Evolutionary conservation across 2,113 vertebrate genomes (phyloP).

Genomic region (Colistium nudipinnis): DNA sequence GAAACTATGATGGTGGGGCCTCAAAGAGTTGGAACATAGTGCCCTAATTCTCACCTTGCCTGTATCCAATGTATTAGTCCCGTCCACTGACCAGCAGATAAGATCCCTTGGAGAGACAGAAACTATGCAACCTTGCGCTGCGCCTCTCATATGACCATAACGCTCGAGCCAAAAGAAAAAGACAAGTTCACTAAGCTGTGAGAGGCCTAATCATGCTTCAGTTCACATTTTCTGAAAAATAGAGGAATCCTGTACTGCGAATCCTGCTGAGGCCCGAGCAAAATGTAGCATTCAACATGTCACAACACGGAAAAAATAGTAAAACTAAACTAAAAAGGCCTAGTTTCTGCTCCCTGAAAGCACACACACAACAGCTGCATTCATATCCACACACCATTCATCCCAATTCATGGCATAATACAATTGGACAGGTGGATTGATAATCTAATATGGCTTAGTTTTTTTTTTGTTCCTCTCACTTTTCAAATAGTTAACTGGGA

Average conservation of each 20-base stretch:
- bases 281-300: slow-evolving; percentile 54
- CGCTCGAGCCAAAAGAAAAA: slow-evolving; percentile 42
- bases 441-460: slow-evolving; percentile 73
- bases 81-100: slow-evolving; percentile 45
- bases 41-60: slow-evolving; percentile 33
- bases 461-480: slow-evolving; percentile 68
- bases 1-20: slow-evolving; percentile 56
- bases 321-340: slow-evolving; percentile 42
- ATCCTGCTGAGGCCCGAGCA: slow-evolving; percentile 25
- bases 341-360: slow-evolving; percentile 35
- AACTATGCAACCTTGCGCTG: slow-evolving; percentile 28
- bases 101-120: slow-evolving; percentile 43
- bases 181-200: slow-evolving; percentile 16
- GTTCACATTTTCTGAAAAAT: slow-evolving; percentile 18
- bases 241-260: slow-evolving; percentile 19
- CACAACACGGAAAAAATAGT: slow-evolving; percentile 55
- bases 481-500: slow-evolving; percentile 75
- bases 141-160: slow-evolving; percentile 49
- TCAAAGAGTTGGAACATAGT: slow-evolving; percentile 37
- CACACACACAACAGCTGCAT: slow-evolving; percentile 56
- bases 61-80: slow-evolving; percentile 38
- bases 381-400: slow-evolving; percentile 56
- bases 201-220: slow-evolving; percentile 3
- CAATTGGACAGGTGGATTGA: slow-evolving; percentile 72
- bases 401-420: slow-evolving; percentile 47